These are phyloP conservation scores for Echinarachnius parma DNA, from an alignment of 53 echinoderm and acorn worm genomes.

Conservation along the genomic window DNA sequence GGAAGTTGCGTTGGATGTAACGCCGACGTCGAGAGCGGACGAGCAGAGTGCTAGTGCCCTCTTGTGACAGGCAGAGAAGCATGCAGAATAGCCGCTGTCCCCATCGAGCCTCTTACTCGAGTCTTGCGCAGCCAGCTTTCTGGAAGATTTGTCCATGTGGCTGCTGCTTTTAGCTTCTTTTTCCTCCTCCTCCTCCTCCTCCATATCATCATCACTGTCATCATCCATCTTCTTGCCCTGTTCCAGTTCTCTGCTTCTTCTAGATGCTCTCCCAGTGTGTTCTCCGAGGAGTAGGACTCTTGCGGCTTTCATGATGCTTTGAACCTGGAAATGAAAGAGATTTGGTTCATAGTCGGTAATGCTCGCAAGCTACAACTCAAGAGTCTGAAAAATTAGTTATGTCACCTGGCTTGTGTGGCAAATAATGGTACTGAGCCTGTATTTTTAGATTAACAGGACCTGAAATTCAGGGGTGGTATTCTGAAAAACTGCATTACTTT, in stretches of 20 bases:
- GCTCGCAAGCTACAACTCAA: neutral
- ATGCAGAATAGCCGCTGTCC: neutral
- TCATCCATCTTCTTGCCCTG: neutral
- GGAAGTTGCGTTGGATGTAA: neutral
- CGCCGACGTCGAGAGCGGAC: neutral
- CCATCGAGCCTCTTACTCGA: neutral
- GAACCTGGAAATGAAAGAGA: too few species aligned
- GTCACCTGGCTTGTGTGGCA: neutral
- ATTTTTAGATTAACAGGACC: too few species aligned
- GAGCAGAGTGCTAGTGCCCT: constrained; percentile 13
- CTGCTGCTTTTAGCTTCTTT: neutral
- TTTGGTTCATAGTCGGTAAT: too few species aligned
- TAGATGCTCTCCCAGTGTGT: neutral
- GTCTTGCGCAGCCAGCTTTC: too few species aligned
- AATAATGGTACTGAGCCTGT: too few species aligned
- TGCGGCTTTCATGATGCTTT: neutral
- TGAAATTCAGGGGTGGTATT: too few species aligned
- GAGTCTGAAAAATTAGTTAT: neutral
- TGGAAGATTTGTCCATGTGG: neutral
- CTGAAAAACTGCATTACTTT: too few species aligned
- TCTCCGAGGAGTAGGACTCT: neutral
- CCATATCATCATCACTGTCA: neutral
- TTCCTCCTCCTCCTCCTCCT: neutral
- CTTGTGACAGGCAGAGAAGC: constrained; percentile 20
- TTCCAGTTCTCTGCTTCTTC: neutral